Evolutionary conservation across 1,140 invertebrate genomes (phyloP).

Genomic region (Aphaenogaster floridana): DNA sequence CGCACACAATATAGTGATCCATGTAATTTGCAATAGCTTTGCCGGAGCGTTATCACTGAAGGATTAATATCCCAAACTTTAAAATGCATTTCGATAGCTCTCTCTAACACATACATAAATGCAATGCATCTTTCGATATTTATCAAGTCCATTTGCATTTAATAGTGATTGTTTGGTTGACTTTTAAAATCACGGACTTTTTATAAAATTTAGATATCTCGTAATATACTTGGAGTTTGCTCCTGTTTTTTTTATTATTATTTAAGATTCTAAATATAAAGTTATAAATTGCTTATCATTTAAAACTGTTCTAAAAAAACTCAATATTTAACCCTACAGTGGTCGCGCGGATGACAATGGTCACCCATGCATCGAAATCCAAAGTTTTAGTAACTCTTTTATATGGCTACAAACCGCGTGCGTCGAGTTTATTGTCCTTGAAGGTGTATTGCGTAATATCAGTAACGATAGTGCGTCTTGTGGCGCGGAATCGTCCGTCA

Average conservation of each 20-base stretch:
- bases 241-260: not conserved
- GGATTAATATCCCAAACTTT: conserved; percentile 21
- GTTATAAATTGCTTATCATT: not conserved
- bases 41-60: not conserved
- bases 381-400: too few species aligned
- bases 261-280: not conserved
- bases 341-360: too few species aligned
- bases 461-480: too few species aligned
- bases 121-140: not conserved
- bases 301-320: not conserved
- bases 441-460: too few species aligned
- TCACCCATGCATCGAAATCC: too few species aligned
- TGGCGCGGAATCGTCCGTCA: too few species aligned
- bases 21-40: conserved; percentile 46
- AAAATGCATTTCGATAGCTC: conserved; percentile 4
- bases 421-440: too few species aligned
- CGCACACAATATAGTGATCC: conserved; percentile 24
- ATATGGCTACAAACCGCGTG: too few species aligned
- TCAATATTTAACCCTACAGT: not conserved
- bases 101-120: not conserved
- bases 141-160: not conserved
- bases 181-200: not conserved
- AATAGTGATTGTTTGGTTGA: not conserved
- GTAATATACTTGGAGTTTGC: not conserved
- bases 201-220: not conserved